These are phyloP conservation scores for Callimorpha dominula DNA, from an alignment of 2,888 invertebrate species.

Conservation along the genomic window DNA sequence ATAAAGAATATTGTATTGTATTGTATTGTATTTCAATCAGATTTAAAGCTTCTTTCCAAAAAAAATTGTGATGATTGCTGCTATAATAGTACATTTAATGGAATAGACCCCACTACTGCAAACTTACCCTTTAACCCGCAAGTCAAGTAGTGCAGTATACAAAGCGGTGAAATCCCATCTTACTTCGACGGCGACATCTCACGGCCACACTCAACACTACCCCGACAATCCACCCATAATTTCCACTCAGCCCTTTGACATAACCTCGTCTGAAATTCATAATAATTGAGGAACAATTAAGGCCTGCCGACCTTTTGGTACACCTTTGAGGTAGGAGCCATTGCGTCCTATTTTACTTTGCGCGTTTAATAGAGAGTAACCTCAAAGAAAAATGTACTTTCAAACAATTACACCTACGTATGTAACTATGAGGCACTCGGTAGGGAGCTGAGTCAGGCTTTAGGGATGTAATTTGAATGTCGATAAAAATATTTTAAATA, in stretches of 20 bases:
- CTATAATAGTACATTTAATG: too few species aligned
- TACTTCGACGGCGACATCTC: conserved; percentile 15
- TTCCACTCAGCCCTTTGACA: conserved; percentile 70
- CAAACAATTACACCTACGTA: conserved; percentile 85
- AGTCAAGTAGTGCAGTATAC: neutral
- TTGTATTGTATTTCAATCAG: too few species aligned
- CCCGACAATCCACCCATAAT: conserved; percentile 39
- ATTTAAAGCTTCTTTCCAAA: too few species aligned
- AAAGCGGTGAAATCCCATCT: conserved; percentile 5
- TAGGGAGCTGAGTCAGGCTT: conserved; percentile 78
- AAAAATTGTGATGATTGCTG: too few species aligned
- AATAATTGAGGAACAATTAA: conserved; percentile 86
- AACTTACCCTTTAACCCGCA: neutral
- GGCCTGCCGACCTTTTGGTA: conserved; percentile 72
- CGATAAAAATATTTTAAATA: conserved; percentile 40
- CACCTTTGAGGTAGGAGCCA: conserved; percentile 80
- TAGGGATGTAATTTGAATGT: conserved; percentile 58
- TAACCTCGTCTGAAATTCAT: conserved; percentile 72
- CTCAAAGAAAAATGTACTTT: conserved; percentile 87
- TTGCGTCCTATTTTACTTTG: conserved; percentile 83
- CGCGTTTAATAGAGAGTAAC: conserved; percentile 86
- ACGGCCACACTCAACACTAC: conserved; percentile 27
- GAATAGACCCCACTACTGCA: too few species aligned
- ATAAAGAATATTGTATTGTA: too few species aligned
- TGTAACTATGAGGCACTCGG: conserved; percentile 82